Evolutionary conservation across 1,140 invertebrate species (phyloP).

Genomic region (Augochlora pura): DNA sequence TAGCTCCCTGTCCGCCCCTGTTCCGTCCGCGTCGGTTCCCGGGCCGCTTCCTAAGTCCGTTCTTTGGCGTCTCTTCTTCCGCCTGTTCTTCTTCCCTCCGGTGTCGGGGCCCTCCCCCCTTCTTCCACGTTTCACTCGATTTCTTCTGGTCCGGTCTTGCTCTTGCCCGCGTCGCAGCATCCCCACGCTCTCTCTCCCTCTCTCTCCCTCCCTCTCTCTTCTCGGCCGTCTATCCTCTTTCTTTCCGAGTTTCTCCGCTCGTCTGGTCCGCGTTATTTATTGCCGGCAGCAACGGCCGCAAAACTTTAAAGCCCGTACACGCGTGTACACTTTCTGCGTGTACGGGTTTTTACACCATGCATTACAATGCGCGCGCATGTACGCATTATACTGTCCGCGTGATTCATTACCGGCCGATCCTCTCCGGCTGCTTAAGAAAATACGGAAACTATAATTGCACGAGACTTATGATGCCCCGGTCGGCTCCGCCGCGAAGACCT

Average conservation of each 20-base stretch:
- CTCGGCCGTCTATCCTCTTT: constrained; percentile 18
- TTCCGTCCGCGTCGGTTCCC: constrained; percentile 21
- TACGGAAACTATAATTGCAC: constrained; percentile 76
- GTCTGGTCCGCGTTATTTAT: constrained; percentile 68
- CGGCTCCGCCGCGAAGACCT: background rate
- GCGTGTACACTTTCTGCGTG: constrained; percentile 61
- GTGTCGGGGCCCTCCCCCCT: background rate
- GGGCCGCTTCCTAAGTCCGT: constrained; percentile 27
- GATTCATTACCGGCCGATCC: constrained; percentile 75
- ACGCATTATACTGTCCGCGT: constrained; percentile 74
- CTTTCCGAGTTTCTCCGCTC: constrained; percentile 44
- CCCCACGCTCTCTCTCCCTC: background rate
- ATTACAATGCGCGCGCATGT: constrained; percentile 70
- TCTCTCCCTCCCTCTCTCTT: background rate
- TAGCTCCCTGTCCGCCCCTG: constrained; percentile 20
- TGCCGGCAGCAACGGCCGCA: constrained; percentile 60
- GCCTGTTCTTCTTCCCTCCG: constrained; percentile 15
- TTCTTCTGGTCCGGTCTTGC: constrained; percentile 27
- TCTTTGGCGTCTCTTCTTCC: constrained; percentile 30
- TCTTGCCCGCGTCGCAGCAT: constrained; percentile 2
- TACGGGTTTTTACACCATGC: constrained; percentile 66
- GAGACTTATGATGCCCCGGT: constrained; percentile 72
- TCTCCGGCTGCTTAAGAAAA: constrained; percentile 72
- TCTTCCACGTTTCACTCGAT: constrained; percentile 20
- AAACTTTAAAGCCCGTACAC: constrained; percentile 64